Percentiles rank a stretch among this genome's conserved stretches.
These are phyloP conservation scores for Phoxinus phoxinus DNA, from an alignment of 2,113 vertebrate genomes.

Conservation along the genomic window DNA sequence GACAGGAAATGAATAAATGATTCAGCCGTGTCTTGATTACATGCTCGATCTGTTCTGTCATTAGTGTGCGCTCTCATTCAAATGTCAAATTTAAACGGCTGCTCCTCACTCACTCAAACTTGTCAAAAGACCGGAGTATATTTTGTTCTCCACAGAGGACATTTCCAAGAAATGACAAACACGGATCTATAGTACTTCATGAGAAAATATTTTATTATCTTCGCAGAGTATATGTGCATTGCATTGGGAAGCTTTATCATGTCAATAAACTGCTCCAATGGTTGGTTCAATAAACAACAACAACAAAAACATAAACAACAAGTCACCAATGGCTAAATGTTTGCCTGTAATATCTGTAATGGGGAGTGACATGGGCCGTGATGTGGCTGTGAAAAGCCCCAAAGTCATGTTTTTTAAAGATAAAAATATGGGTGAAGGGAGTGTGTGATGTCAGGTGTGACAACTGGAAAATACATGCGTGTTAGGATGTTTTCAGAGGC, in stretches of 20 bases:
- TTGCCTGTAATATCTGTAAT: not conserved
- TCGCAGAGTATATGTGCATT: not conserved
- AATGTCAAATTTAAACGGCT: conserved; percentile 56
- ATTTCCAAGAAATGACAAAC: not conserved
- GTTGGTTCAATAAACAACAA: not conserved
- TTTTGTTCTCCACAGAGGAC: conserved; percentile 33
- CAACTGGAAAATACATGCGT: not conserved
- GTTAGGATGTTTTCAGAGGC: conserved; percentile 1
- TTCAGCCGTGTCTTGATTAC: conserved; percentile 47
- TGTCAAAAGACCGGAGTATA: conserved; percentile 37
- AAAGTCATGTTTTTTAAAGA: not conserved
- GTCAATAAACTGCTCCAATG: not conserved
- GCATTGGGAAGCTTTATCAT: not conserved
- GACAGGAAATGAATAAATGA: conserved; percentile 49
- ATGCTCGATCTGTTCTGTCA: conserved; percentile 44
- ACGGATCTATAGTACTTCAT: not conserved
- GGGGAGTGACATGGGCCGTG: not conserved
- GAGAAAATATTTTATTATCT: not conserved
- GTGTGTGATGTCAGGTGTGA: not conserved
- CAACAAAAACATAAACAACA: not conserved
- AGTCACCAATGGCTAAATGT: not conserved
- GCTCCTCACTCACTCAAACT: conserved; percentile 45
- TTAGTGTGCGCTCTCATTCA: conserved; percentile 43
- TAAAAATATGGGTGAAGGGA: not conserved
- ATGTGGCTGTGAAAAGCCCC: conserved; percentile 14